Conservation (phyloP, 2,797 vertebrate species). For the Brachymystax lenok region DNA sequence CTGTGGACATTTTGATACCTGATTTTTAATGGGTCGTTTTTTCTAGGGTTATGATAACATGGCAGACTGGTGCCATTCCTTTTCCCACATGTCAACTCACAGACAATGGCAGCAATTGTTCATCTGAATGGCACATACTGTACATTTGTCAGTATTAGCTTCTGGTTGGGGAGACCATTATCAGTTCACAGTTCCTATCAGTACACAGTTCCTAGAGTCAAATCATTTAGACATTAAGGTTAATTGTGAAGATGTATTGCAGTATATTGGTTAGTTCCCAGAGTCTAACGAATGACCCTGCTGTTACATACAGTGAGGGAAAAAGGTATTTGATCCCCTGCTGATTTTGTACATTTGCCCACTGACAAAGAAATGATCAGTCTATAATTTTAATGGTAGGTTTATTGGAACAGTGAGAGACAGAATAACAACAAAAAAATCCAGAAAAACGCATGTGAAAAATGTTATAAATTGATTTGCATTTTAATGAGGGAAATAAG, state of each 20-base stretch:
- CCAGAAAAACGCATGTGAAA: too few relatives aligned
- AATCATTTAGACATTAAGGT: not conserved
- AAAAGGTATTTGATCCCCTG: too few relatives aligned
- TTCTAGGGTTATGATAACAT: not conserved
- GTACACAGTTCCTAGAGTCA: not conserved
- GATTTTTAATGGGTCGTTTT: not conserved
- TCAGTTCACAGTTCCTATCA: not conserved
- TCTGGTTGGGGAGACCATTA: not conserved
- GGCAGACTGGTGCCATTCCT: not conserved
- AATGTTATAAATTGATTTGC: too few relatives aligned
- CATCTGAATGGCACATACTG: not conserved
- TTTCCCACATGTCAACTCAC: not conserved
- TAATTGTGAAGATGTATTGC: not conserved
- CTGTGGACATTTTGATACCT: not conserved
- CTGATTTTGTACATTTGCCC: too few relatives aligned
- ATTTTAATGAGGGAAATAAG: too few relatives aligned
- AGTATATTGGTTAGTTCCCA: not conserved
- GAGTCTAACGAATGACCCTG: not conserved
- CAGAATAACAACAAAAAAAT: too few relatives aligned
- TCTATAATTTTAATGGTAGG: too few relatives aligned
- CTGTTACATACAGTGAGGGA: too few relatives aligned
- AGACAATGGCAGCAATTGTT: conserved; percentile 6
- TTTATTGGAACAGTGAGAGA: too few relatives aligned
- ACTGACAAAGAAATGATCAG: too few relatives aligned
- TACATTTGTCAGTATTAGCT: not conserved